Evolutionary conservation across 2,113 vertebrate genomes (phyloP).

Genomic region (Prolemur simus): DNA sequence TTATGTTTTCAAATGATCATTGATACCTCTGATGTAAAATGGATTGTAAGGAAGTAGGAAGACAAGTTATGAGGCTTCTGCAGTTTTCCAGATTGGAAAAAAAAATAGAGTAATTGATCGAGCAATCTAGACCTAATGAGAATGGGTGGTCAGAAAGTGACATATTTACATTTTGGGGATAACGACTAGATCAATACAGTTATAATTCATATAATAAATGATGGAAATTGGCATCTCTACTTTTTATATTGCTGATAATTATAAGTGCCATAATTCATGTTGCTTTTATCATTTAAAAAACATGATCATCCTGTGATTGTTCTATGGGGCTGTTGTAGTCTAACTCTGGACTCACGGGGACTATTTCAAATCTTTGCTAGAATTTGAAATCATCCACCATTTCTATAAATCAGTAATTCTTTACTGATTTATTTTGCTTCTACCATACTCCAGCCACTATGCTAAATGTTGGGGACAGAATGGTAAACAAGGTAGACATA

Average conservation of each 20-base stretch:
- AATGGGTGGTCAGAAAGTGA: background rate
- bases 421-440: background rate
- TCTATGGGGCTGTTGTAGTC: background rate
- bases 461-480: background rate
- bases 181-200: background rate
- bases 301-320: background rate
- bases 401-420: background rate
- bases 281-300: conserved; percentile 15
- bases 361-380: background rate
- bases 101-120: background rate
- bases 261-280: background rate
- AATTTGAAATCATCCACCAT: conserved; percentile 7
- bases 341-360: background rate
- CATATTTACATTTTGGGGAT: background rate
- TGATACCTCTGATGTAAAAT: background rate
- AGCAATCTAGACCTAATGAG: background rate
- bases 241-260: conserved; percentile 3
- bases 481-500: background rate
- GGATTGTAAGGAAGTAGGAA: background rate
- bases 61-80: background rate
- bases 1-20: background rate
- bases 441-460: background rate
- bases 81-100: background rate
- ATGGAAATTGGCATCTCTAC: background rate
- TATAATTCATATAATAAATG: background rate